A percentile compares a stretch with the other conserved stretches of the same genome.
These are phyloP conservation scores for Sciurus vulgaris DNA, from an alignment of 2,797 vertebrate genomes.

Conservation along the genomic window DNA sequence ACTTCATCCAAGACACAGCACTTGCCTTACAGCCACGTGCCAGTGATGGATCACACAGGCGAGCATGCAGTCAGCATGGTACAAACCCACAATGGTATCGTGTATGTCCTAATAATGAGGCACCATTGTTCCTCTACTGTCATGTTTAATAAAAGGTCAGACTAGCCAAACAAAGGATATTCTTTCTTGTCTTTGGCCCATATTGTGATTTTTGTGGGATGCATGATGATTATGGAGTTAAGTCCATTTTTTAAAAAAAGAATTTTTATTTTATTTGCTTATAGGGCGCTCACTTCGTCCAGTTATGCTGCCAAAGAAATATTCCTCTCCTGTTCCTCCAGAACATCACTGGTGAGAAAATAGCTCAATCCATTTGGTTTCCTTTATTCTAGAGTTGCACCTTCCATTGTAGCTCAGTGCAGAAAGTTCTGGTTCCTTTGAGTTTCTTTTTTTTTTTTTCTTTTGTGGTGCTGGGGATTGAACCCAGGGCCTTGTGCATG, in stretches of 20 bases:
- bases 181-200: neutral
- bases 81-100: neutral
- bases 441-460: neutral
- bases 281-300: conserved; percentile 97
- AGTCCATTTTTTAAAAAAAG: neutral
- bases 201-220: neutral
- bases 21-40: neutral
- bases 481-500: too few relatives aligned
- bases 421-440: neutral
- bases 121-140: fast-evolving
- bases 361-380: neutral
- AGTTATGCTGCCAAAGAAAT: conserved; percentile 97
- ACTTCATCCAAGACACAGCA: neutral
- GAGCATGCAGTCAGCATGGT: neutral
- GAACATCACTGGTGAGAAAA: conserved; percentile 95
- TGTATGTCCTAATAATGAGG: fast-evolving
- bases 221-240: neutral
- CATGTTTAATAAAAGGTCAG: neutral
- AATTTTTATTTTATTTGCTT: conserved; percentile 70
- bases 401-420: neutral
- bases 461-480: too few relatives aligned
- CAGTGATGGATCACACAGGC: neutral
- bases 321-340: conserved; percentile 98
- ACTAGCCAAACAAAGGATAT: neutral
- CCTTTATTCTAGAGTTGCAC: neutral